Conservation (phyloP, 2,888 invertebrate species). For the Hypercompe scribonia region DNA sequence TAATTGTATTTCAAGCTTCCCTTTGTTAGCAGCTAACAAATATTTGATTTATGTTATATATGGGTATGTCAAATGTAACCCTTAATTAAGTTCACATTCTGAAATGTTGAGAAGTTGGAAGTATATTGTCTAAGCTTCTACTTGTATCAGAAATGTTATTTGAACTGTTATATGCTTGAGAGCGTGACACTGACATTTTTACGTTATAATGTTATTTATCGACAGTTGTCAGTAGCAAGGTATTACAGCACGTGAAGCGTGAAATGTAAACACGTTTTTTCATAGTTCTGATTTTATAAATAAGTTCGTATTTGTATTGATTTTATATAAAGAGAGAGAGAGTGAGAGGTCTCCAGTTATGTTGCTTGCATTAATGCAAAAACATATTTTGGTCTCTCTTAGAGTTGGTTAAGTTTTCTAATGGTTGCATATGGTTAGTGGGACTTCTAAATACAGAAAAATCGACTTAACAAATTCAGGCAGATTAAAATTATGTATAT, state of each 20-base stretch:
- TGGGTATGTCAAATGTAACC: background rate
- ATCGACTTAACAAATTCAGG: too few species aligned
- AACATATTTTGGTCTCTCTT: background rate
- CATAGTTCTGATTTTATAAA: background rate
- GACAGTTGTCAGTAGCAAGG: background rate
- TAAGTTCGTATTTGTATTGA: background rate
- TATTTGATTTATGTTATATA: background rate
- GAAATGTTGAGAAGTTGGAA: background rate
- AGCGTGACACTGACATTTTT: background rate
- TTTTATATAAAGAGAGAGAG: too few species aligned
- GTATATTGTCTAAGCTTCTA: background rate
- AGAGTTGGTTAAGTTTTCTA: background rate
- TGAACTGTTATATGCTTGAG: background rate
- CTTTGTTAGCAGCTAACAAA: conserved; percentile 1
- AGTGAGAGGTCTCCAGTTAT: background rate
- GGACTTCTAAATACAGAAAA: too few species aligned
- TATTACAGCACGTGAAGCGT: background rate
- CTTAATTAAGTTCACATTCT: background rate
- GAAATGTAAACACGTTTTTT: background rate
- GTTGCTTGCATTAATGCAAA: background rate
- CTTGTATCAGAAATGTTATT: background rate
- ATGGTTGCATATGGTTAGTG: background rate
- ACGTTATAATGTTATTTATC: background rate
- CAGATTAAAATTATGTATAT: too few species aligned
- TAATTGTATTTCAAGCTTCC: background rate